Evolutionary conservation across 2,797 vertebrate species (phyloP), one percentile per base, ranked within the genome.

Genomic region (Arctocebus calabarensis): DNA sequence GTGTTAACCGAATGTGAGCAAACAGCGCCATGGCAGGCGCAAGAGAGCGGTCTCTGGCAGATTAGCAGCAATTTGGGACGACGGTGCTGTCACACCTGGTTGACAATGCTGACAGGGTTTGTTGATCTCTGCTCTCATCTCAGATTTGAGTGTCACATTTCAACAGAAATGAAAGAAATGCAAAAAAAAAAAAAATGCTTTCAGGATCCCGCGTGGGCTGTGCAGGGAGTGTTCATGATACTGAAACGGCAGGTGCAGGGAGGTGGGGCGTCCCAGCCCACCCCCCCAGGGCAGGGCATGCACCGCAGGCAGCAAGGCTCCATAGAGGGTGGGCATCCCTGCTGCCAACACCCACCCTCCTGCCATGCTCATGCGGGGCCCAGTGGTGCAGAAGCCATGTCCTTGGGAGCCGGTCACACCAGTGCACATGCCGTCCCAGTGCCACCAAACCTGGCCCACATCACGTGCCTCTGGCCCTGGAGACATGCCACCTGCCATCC

Each of bases 31-130:
- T 97, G 98, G 97, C 97, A 97, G 97, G 97, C 98, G 97, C 83
- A 96, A 97, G 98, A 98, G 98, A 97, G 97, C 97, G 98, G 98
- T 97, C 98, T 98, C 95, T 97, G 97, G 98, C 97, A 98, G 98
- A 98, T 98, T 98, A 98, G 96, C 91, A 92, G 98, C 98, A 98
- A 98, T 98, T 98, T 98, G 97, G 98, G 98, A 98, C 98, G 98
- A 98, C 97, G 98, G 98, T 92, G 96, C 98, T 98, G 98, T 98
- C 98, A 98, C 98, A 98, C 98, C 98, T 98, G 97, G 97, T 97
- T 98, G 98, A 98, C 98, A 98, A 98, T 96, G 94, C 98, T 98
- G 98, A 98, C 98, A 98, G 98, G 98, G 98, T 98, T 98, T 98
- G 98, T 98, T 98, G 98, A 98, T 98, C 98, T 98, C 98, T 98